Evolutionary conservation across 2,113 vertebrate species (phyloP), one percentile per base, ranked within the genome.

Genomic region (Corythaixoides concolor): DNA sequence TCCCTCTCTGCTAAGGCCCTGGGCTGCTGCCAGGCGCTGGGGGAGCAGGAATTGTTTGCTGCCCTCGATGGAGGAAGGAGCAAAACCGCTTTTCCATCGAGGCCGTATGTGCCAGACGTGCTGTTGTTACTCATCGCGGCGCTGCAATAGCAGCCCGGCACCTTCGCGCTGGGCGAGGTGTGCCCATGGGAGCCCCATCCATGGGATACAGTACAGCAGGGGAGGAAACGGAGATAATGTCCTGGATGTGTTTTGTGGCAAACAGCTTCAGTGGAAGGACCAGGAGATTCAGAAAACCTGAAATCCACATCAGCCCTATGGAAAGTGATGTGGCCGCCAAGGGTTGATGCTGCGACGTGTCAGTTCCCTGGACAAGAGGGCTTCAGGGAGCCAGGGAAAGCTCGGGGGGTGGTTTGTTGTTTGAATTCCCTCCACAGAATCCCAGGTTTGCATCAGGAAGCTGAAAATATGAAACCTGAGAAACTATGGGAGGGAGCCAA

Each of bases 321-420:
- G 68, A 11, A 76, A 72, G 56, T 15, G 62, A 23, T 1, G 1
- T 0, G 21, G 59, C 18, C 52, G 28, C 52, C 23, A 3, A 12
- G 47, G 43, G 28, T 49, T 32, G 11, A 1, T 26, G 1, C 39
- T 22, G 76, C 72, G 37, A 5, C 0, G 6, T 21, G 39, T 8
- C 0, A 0, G 16, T 43, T 59, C 20, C 66, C 41, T 24, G 67
- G 63, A 6, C 22, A 11, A 17, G 50, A 39, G 58, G 75, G 55
- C 49, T 50, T 63, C 35, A 8, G 58, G 52, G 4, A 19, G 62
- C 39, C 66, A 13, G 11, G 69, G 49, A 27, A 33, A 16, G 63
- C 49, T 55, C 3, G 5, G 15, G 26, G 27, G 15, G 8, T 22
- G 15, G 26, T 10, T 39, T 32, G 58, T 8, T 35, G 22, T 47